Conservation (phyloP, 2,113 vertebrate species). For the Pogonocichla stellata region DNA sequence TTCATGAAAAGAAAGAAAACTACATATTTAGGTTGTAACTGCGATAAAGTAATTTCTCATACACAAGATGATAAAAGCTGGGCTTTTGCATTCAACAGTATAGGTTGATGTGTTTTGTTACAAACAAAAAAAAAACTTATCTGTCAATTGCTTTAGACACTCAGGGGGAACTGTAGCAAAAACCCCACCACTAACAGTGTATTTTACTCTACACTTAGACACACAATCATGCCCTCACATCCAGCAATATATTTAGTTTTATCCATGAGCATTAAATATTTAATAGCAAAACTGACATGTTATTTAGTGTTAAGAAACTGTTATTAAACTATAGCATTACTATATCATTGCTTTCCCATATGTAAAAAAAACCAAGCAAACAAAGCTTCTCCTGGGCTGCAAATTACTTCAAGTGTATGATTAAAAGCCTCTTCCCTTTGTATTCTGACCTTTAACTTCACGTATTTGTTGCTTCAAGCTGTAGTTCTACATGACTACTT, state of each 20-base stretch:
- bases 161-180: background rate
- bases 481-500: background rate
- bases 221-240: background rate
- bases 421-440: background rate
- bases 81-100: background rate
- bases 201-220: background rate
- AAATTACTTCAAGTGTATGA: background rate
- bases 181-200: accelerated
- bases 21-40: background rate
- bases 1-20: background rate
- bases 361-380: background rate
- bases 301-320: background rate
- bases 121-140: background rate
- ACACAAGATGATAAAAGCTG: background rate
- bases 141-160: background rate
- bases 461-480: background rate
- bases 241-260: background rate
- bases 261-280: background rate
- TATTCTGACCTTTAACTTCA: background rate
- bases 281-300: background rate
- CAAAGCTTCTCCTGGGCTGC: background rate
- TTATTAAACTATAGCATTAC: background rate
- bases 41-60: background rate
- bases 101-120: background rate
- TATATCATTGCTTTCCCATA: background rate